Evolutionary conservation across 1,140 invertebrate genomes (phyloP).

Genomic region (Leucophenga varia): DNA sequence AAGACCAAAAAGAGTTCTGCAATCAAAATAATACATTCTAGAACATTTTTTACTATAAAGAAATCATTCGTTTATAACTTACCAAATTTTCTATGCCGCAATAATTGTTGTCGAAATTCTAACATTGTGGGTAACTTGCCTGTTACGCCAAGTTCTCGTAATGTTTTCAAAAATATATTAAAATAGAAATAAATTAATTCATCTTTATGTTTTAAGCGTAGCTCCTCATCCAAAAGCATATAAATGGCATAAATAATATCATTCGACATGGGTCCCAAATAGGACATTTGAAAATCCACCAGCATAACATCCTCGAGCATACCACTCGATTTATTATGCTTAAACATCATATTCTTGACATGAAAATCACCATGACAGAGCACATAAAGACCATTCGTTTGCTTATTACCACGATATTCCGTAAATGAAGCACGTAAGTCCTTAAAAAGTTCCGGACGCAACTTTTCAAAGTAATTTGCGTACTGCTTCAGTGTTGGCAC

Average conservation of each 20-base stretch:
- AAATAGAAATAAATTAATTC: constrained; percentile 24
- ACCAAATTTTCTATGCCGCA: constrained; percentile 15
- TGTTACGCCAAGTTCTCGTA: constrained; percentile 11
- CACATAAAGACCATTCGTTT: constrained; percentile 11
- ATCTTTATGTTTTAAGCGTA: constrained; percentile 10
- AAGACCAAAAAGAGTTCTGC: constrained; percentile 1
- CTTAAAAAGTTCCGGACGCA: background rate
- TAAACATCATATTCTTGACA: constrained; percentile 25
- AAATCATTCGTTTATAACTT: background rate
- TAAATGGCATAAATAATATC: constrained; percentile 20
- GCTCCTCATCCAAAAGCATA: constrained; percentile 12
- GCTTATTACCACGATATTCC: constrained; percentile 14
- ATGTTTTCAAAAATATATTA: constrained; percentile 8
- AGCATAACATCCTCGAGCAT: constrained; percentile 15
- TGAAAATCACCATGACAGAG: constrained; percentile 25
- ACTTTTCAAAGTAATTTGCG: constrained; percentile 14
- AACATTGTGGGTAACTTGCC: constrained; percentile 8
- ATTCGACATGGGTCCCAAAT: constrained; percentile 15
- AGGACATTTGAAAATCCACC: constrained; percentile 22
- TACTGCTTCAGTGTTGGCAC: constrained; percentile 8
- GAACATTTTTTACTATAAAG: background rate
- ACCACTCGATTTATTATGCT: constrained; percentile 1
- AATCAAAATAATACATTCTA: background rate
- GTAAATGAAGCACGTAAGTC: constrained; percentile 5
- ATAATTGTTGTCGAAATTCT: constrained; percentile 11